Evolutionary conservation across 2,113 vertebrate species (phyloP).

Genomic region (Anser brachyrhynchus): DNA sequence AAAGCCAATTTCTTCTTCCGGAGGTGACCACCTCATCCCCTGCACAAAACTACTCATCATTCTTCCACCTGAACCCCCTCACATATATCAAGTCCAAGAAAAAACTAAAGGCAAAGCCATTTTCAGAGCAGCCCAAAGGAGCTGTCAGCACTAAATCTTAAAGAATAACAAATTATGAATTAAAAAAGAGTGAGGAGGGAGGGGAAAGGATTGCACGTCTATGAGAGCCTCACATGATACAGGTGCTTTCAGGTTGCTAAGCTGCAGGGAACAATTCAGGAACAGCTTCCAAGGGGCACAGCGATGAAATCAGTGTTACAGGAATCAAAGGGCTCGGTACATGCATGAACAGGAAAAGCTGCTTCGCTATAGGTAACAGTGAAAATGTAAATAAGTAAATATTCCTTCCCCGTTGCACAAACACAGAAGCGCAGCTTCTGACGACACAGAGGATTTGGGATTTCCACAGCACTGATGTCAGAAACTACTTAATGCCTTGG

Average conservation of each 20-base stretch:
- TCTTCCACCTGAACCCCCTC: not conserved
- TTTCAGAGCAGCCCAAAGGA: not conserved
- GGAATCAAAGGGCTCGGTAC: not conserved
- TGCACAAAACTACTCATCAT: not conserved
- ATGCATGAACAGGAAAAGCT: not conserved
- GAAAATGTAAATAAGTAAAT: not conserved
- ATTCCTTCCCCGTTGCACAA: not conserved
- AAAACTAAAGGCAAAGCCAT: not conserved
- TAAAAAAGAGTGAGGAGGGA: not conserved
- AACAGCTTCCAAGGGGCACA: not conserved
- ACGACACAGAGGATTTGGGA: not conserved
- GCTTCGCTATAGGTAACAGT: not conserved
- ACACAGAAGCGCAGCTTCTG: not conserved
- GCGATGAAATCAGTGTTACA: not conserved
- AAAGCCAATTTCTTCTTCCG: not conserved
- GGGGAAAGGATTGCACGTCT: not conserved
- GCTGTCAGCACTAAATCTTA: not conserved
- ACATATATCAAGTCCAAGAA: not conserved
- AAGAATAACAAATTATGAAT: not conserved
- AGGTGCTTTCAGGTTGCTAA: constrained; percentile 10
- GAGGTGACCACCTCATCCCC: not conserved
- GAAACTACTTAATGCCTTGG: not conserved
- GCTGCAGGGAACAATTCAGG: not conserved
- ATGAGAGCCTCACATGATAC: not conserved
- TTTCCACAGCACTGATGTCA: not conserved